Conservation (phyloP, 1,140 invertebrate species). For the Brachionus manjavacas region DNA sequence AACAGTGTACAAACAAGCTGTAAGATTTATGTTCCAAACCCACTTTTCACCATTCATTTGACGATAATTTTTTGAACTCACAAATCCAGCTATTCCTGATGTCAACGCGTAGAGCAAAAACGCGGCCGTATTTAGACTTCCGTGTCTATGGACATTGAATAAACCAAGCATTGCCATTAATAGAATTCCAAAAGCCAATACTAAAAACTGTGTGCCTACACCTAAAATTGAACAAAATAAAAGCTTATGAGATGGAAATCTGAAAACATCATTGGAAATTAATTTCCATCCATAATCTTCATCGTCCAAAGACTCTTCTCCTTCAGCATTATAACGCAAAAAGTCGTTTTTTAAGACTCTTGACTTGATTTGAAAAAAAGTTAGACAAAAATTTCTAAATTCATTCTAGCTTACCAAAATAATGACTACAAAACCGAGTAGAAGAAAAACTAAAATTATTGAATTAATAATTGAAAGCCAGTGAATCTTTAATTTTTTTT, state of each 20-base stretch:
- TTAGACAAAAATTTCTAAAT: slow-evolving; percentile 43
- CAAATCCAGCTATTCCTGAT: slow-evolving; percentile 61
- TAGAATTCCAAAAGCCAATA: slow-evolving; percentile 59
- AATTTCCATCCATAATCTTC: slow-evolving; percentile 63
- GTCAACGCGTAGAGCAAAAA: slow-evolving; percentile 61
- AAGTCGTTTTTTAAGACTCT: slow-evolving; percentile 61
- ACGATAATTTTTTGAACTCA: slow-evolving; percentile 57
- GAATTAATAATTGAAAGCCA: slow-evolving; percentile 63
- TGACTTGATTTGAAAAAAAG: slow-evolving; percentile 50
- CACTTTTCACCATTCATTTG: slow-evolving; percentile 61
- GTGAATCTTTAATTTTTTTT: slow-evolving; percentile 57
- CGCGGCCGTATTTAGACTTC: slow-evolving; percentile 60
- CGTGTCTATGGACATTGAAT: slow-evolving; percentile 61
- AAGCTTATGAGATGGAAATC: slow-evolving; percentile 58
- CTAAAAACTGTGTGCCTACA: slow-evolving; percentile 60
- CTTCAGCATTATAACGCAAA: slow-evolving; percentile 59
- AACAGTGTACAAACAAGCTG: slow-evolving; percentile 60
- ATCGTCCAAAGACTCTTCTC: slow-evolving; percentile 56
- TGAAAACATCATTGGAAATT: slow-evolving; percentile 61
- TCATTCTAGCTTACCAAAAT: slow-evolving; percentile 56
- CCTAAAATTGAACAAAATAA: slow-evolving; percentile 61
- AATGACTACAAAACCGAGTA: slow-evolving; percentile 61
- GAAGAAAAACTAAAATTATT: slow-evolving; percentile 60
- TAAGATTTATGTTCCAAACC: slow-evolving; percentile 61
- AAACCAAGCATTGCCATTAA: slow-evolving; percentile 59